These are phyloP conservation scores for Heteromyza rotundicornis DNA, from an alignment of 2,888 invertebrate genomes.

Conservation along the genomic window DNA sequence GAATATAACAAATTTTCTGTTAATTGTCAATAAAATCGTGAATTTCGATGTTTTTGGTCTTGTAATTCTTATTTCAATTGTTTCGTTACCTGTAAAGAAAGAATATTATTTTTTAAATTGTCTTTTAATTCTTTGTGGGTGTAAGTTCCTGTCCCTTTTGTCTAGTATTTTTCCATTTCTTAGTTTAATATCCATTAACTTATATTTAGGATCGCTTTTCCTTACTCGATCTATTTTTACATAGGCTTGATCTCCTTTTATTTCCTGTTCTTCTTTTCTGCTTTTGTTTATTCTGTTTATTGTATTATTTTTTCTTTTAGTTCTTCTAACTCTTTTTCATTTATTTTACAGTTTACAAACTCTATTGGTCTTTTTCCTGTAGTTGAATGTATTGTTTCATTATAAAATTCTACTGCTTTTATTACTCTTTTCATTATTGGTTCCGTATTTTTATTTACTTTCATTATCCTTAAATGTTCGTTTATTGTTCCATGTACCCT, in stretches of 20 bases:
- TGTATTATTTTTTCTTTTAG: background rate
- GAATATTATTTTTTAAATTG: too few relatives aligned
- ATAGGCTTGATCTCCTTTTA: background rate
- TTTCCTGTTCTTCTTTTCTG: slow-evolving; percentile 1
- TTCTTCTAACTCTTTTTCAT: background rate
- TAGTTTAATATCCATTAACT: too few relatives aligned
- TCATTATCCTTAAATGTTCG: slow-evolving; percentile 3
- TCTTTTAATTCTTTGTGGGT: too few relatives aligned
- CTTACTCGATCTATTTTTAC: slow-evolving; percentile 7
- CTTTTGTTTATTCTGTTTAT: slow-evolving; percentile 7
- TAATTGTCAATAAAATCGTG: too few relatives aligned
- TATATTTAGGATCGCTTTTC: slow-evolving; percentile 12
- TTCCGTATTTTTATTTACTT: slow-evolving; percentile 2
- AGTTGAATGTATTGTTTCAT: slow-evolving; percentile 9
- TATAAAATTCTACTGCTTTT: slow-evolving; percentile 12
- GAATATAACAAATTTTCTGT: too few relatives aligned
- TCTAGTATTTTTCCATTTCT: too few relatives aligned
- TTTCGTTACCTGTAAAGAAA: too few relatives aligned
- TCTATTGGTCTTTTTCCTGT: slow-evolving; percentile 6
- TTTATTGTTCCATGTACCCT: slow-evolving; percentile 4
- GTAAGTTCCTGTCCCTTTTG: too few relatives aligned
- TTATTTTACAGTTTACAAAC: background rate
- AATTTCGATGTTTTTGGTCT: too few relatives aligned
- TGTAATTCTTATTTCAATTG: too few relatives aligned
- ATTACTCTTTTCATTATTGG: slow-evolving; percentile 7